phyloP scores from a whole-genome alignment of 2,888 invertebrate species.

The Loripinus fragilis region DNA sequence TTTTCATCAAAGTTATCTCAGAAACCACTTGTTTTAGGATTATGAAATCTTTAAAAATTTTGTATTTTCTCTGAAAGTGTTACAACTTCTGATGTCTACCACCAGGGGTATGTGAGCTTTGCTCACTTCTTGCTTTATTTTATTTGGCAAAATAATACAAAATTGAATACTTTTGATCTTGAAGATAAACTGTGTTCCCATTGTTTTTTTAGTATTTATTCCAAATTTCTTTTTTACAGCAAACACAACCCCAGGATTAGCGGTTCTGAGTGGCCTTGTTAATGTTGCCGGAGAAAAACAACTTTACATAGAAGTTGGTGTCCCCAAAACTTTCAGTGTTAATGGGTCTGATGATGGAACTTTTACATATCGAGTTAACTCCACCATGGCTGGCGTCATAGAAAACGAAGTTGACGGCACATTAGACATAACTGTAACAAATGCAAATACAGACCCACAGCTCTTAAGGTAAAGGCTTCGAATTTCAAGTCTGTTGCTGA shows the following conservation, averaged over 20 bases:
- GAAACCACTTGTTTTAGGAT: no score
- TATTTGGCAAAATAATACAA: no score
- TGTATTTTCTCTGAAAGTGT: no score
- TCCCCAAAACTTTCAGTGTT: neutral
- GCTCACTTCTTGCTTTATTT: no score
- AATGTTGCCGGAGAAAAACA: neutral
- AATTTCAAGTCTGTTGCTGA: no score
- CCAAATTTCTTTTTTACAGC: neutral
- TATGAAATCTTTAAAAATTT: no score
- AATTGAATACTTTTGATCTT: no score
- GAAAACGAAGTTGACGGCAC: neutral
- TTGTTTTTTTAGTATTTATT: no score
- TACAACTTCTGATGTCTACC: no score
- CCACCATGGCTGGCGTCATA: neutral
- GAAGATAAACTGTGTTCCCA: no score
- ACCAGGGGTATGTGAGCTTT: no score
- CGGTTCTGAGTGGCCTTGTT: neutral
- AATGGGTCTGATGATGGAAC: conserved; percentile 20
- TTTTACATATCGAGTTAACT: neutral
- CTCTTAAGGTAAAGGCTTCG: neutral
- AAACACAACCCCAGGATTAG: neutral
- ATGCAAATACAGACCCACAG: neutral
- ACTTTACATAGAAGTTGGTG: neutral
- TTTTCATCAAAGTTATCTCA: no score
- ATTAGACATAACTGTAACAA: neutral